Evolutionary conservation across 2,888 invertebrate species (phyloP), one percentile per base, ranked within the genome.

Genomic region (Hemicrepidius hirtus): DNA sequence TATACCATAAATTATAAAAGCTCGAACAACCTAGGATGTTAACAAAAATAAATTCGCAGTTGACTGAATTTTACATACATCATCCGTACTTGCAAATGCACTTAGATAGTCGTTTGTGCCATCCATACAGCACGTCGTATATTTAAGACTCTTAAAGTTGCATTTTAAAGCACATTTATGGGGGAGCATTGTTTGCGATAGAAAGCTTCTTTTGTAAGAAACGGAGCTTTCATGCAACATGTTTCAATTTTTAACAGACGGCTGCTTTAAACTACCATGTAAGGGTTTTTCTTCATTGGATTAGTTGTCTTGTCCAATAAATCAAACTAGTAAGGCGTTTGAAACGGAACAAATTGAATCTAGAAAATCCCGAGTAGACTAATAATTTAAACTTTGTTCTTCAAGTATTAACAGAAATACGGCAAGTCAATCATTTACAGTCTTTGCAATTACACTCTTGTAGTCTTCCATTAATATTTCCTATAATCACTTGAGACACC

Each of bases 401-500:
- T 57, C 18, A 16, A 57, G n/a, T n/a, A n/a, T 57, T 57, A 37
- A 16, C 18, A 35, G 16, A 55, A 57, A 35, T 57, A 57, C 18
- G 20, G n/a, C 37, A 57, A 18, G 57, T 37, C 37, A 20, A 57
- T 57, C 57, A 57, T 57, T 57, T 35, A 18, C n/a, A 37, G 37
- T 37, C 28, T 32, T 40, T 57, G 18, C 37, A 57, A 20, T 28
- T 21, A 53, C 13, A 50, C 24, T n/a, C n/a, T 53, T 53, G 53
- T 53, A 53, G 53, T 53, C 12, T 53, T 28, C 53, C 21, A 53
- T 63, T 57, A 57, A 57, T 57, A 37, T 57, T 57, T 57, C 57
- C 57, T 35, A 57, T 57, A 57, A 57, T 57, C 57, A 35, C 35
- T 57, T 13, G 12, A 21, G 53, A 53, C 53, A 24, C 53, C 57